Percentiles rank a stretch among this genome's conserved stretches.
phyloP scores from a whole-genome alignment of 2,113 vertebrate species.

The Lepisosteus oculatus region DNA sequence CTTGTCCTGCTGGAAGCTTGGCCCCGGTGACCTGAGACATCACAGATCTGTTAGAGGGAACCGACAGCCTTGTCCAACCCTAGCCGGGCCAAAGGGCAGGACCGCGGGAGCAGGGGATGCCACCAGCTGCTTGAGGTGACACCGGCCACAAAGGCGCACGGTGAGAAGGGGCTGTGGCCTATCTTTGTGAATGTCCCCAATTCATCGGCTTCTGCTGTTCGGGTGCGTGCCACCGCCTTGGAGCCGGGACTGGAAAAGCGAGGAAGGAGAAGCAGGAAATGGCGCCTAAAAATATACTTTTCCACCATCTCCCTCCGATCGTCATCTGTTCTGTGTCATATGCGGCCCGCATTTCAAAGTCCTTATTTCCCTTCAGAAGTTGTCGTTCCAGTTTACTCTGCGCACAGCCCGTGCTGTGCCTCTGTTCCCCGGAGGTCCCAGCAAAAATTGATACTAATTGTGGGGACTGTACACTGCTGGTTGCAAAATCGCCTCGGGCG shows the following conservation, averaged over 20 bases:
- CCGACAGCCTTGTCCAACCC: conserved; percentile 81
- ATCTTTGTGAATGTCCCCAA: no score
- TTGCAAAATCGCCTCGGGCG: conserved; percentile 81
- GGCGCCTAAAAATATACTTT: conserved; percentile 54
- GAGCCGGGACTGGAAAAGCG: conserved; percentile 30
- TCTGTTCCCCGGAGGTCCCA: conserved; percentile 87
- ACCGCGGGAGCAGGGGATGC: conserved; percentile 75
- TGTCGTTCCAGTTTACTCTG: conserved; percentile 59
- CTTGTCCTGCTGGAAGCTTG: conserved; percentile 79
- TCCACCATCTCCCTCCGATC: conserved; percentile 58
- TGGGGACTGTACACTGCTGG: conserved; percentile 86
- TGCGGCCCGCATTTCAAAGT: conserved; percentile 51
- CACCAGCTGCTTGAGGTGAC: conserved; percentile 94
- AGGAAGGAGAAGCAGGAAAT: conserved; percentile 27
- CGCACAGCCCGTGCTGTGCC: conserved; percentile 71
- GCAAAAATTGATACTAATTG: conserved; percentile 97
- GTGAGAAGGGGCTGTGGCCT: conserved; percentile 46
- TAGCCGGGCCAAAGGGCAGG: conserved; percentile 89
- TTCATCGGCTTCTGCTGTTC: conserved; percentile 17
- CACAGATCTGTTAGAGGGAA: conserved; percentile 76
- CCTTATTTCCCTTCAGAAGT: conserved; percentile 67
- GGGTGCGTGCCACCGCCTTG: conserved; percentile 22
- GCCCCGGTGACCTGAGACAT: conserved; percentile 88
- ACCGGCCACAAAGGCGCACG: conserved; percentile 72
- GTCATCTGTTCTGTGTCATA: conserved; percentile 70